Base-by-base conservation (phyloP, 2,888 invertebrate genomes). In the Oscheius myriophilus region DNA sequence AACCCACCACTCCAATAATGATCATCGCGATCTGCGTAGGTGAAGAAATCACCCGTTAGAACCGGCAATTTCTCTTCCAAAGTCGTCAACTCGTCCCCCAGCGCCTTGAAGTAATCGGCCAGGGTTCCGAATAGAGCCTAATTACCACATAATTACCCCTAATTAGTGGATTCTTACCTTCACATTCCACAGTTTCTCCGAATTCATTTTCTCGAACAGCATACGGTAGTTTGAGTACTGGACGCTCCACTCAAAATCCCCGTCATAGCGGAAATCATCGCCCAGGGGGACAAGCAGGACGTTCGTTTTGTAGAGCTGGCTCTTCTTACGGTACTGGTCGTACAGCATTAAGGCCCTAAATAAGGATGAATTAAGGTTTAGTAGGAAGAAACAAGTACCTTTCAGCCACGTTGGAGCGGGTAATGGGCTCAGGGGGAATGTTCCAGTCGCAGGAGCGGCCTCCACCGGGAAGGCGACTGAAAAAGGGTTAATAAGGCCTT, bases 271-370 rank as follows among this genome's bases (percentile, higher is more conserved):
- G 9, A 33, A 33, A 33, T 96, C 96, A 87, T 96, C 96, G 0
- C 96, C 96, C 0, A 96, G 89, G 0, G 95, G 95, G 76, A 92
- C 91, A 26, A 96, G 87, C 0, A 96, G 87, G 1, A 93, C 92
- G 86, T 94, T 93, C 4, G 93, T 93, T 75, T 91, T 91, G 87
- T 91, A 96, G 46, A 96, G 87, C 85, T 93, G 93, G 0, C 95
- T 92, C 87, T 96, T 96, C 87, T 96, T 96, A 6, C 93, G 91
- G 90, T 96, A 96, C 86, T 96, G 96, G 88, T 96, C 96, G 45
- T 95, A 88, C 54, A 96, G 89, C 70, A 92, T 84, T 67, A 90
- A 89, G 0, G 97, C 92, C 86, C 95, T 93, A 86, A 42, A 33
- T 6, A 9, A 33, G 9, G 33, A 33, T 33, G 33, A 3, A 9